Conservation (phyloP, 2,888 invertebrate species). For the Brachycybe producta region DNA sequence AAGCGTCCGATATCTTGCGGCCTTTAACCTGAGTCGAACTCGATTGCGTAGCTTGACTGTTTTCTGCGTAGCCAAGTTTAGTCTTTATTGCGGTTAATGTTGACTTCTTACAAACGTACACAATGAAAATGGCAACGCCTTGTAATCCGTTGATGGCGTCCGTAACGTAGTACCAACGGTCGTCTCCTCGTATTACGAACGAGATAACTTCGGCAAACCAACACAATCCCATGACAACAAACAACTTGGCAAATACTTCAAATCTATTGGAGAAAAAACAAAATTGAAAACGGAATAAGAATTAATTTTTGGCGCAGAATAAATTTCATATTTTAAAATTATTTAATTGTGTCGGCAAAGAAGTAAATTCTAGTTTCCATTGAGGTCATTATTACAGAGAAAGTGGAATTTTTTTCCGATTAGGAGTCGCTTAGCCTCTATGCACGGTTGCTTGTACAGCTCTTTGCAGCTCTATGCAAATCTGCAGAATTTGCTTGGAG, state of each 20-base stretch:
- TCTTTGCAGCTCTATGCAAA: no score
- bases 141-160: constrained; percentile 10
- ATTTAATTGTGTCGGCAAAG: no score
- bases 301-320: neutral
- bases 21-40: neutral
- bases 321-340: neutral
- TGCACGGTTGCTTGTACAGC: no score
- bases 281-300: neutral
- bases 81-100: neutral
- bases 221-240: constrained; percentile 10
- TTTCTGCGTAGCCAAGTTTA: neutral
- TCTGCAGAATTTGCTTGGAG: no score
- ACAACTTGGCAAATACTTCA: constrained; percentile 5
- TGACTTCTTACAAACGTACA: constrained; percentile 8
- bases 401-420: no score
- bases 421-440: no score
- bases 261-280: constrained; percentile 6
- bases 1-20: constrained; percentile 1
- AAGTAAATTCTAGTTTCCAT: no score
- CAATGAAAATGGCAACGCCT: constrained; percentile 7
- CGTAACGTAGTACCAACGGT: neutral
- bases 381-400: no score
- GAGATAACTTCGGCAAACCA: constrained; percentile 12
- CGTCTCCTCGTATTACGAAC: neutral
- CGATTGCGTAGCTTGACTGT: neutral